Evolutionary conservation across 2,113 vertebrate species (phyloP).

Genomic region (Typhlomys cinereus): DNA sequence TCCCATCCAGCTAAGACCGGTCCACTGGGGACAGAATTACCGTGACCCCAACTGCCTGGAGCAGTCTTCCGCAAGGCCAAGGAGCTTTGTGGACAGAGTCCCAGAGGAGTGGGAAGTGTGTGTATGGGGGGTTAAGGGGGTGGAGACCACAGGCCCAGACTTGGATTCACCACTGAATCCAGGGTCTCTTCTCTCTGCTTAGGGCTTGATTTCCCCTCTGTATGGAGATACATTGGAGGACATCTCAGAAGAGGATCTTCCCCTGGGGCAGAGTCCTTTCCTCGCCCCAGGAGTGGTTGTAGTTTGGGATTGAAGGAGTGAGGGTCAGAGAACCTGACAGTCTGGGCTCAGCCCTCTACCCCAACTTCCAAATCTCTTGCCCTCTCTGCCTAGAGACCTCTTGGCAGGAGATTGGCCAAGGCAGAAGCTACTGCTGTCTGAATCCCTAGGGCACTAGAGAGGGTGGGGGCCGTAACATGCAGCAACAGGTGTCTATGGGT

Average conservation of each 20-base stretch:
- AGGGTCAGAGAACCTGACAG: neutral
- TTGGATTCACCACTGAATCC: neutral
- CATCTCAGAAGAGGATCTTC: neutral
- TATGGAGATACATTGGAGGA: neutral
- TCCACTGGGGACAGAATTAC: neutral
- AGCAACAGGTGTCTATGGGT: neutral
- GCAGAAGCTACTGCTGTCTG: neutral
- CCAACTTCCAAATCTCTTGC: too few species aligned
- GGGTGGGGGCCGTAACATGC: neutral
- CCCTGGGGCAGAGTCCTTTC: neutral
- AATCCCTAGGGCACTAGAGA: neutral
- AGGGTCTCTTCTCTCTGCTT: neutral
- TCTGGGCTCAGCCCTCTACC: neutral
- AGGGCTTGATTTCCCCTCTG: neutral
- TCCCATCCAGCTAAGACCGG: neutral
- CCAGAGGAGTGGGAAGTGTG: neutral
- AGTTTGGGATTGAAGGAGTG: neutral
- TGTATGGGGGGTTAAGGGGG: too few species aligned
- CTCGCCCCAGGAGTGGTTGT: neutral
- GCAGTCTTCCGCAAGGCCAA: neutral
- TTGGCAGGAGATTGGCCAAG: neutral
- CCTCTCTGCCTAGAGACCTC: neutral
- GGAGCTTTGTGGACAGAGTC: neutral
- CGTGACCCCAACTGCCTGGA: neutral
- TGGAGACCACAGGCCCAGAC: neutral